Evolutionary conservation across 2,888 invertebrate species (phyloP), one percentile per base, ranked within the genome.

Genomic region (Orthonevra nobilis): DNA sequence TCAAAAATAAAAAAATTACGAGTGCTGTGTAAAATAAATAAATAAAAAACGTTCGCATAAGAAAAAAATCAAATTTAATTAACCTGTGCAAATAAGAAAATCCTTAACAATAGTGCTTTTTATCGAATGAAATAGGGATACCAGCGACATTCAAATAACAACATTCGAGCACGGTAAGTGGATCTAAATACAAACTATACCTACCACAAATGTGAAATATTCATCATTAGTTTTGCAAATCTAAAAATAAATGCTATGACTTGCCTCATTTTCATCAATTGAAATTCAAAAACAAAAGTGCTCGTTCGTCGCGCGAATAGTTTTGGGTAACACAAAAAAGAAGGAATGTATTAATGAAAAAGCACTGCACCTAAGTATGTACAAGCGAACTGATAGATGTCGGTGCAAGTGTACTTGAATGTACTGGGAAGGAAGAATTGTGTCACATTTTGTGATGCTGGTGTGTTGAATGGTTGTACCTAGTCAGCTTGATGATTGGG

Each of bases 381-480:
- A 40, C 5, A n/a, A n/a, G n/a, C n/a, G n/a, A n/a, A n/a, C n/a
- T n/a, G n/a, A n/a, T n/a, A n/a, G n/a, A n/a, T n/a, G n/a, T 66
- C 26, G 32, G 77, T 77, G 52, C 75, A 50, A 38, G 44, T 77
- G 77, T 14, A 77, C 77, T 20, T 38, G 34, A 72, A 38, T 77
- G 77, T 64, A 77, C 77, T 64, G 15, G 46, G 19, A 4, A 28
- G n/a, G 20, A 32, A 38, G 54, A 69, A 52, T 28, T 63, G 69
- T 69, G 61, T 40, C 69, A 63, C 28, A 40, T 61, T 38, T 15
- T 40, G 6, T 36, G 20, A n/a, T n/a, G n/a, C n/a, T n/a, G n/a
- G n/a, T n/a, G n/a, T n/a, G n/a, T n/a, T n/a, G n/a, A n/a, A n/a
- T n/a, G n/a, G n/a, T n/a, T n/a, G n/a, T n/a, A n/a, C n/a, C n/a